Base-by-base conservation (phyloP, 2,797 vertebrate species). In the Pangasius mekongensis region DNA sequence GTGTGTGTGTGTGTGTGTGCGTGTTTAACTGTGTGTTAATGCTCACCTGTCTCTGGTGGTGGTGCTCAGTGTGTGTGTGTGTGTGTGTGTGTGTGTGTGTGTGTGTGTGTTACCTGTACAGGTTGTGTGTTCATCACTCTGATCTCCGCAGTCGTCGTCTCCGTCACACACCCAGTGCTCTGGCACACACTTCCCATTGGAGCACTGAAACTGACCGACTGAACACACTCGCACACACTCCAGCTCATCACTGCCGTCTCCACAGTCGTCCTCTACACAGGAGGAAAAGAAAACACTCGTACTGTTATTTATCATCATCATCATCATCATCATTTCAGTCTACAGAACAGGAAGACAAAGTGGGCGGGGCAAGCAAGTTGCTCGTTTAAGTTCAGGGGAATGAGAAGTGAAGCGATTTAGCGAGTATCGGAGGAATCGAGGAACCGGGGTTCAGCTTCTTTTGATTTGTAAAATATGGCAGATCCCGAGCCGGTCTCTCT, bases 61-160 rank as follows among this genome's bases (percentile, higher is more conserved):
- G 27, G 52, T 52, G 18, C 2, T 56, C 54, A 5, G 27, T 39
- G 27, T 39, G 54, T 90, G n/a, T n/a, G n/a, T n/a, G n/a, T n/a
- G n/a, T n/a, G 80, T 78, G 76, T 87, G 77, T 88, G 76, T 87
- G 60, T 81, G 73, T 85, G 39, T 30, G 58, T 82, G 74, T 84
- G 39, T 74, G 64, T 85, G 77, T 66, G 69, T 56, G 47, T 69
- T 43, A 97, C 97, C 97, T 96, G 94, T 92, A 91, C 97, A 97
- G 64, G 96, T 96, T 85, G 90, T 60, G 87, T 92, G 91, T 93
- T 97, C 97, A 74, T 97, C 97, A 87, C 96, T 97, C 92, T 95
- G 95, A 87, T 97, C 97, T 74, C 96, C 97, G 83, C 97, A 97
- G 91, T 97, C 97, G 66, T 97, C 96, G 90, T 97, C 97, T 47